Base-by-base conservation (phyloP, 2,888 invertebrate genomes). In the Drosophila ochracea region DNA sequence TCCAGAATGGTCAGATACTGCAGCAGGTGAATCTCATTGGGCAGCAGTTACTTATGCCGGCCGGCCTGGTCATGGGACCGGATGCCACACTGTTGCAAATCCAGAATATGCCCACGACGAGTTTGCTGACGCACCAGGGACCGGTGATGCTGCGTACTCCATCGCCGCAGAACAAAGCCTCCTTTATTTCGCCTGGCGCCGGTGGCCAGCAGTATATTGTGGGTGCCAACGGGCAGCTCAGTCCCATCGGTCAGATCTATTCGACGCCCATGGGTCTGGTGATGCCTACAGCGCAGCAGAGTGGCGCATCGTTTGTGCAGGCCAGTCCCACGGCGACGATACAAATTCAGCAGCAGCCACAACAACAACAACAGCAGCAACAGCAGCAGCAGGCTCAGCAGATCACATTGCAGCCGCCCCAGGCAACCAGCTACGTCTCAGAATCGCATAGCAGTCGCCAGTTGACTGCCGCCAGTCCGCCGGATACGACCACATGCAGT, bases 401-500 rank as follows among this genome's bases (percentile, higher is more conserved):
- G 49, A 68, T 89, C 4, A 80, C 66, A 6, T 64, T 76, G 55
- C 83, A 72, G 58, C 96, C 68, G 30, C 50, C 79, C 2, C 61
- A 77, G 31, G 57, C 75, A 9, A 65, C 80, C 28, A 73, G 61
- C 55, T 84, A 81, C 41, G 58, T 89, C 35, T 91, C 91, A 31
- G 76, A 86, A 35, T 55, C 85, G 50, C 37, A 79, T 60, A 52
- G 81, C 49, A 80, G 75, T 73, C 92, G 91, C 10, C 91, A 91
- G 62, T 80, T 88, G 35, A 85, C 91, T 21, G 94, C 94, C 5
- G 95, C 95, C 30, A 96, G 96, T 91, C 97, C 97, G 9, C 97
- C 97, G 0, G 97, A 97, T 89, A 97, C 97, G 0, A 97, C 97
- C 0, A 97, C 97, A 1, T 96, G 96, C 90, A 97, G 97, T 93